Evolutionary conservation across 2,888 invertebrate species (phyloP).

Genomic region (Dasypogon diadema): DNA sequence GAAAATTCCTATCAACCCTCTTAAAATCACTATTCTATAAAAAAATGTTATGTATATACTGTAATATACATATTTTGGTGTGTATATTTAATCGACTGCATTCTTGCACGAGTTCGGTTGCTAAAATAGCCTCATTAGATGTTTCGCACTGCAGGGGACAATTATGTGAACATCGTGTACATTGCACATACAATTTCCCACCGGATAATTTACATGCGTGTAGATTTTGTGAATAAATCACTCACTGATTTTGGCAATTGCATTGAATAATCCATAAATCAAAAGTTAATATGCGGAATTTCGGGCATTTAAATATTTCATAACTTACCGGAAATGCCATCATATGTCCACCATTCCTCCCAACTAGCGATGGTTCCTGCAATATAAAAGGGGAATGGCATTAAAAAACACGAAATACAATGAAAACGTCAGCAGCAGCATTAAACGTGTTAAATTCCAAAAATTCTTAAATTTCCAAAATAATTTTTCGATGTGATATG

Average conservation of each 20-base stretch:
- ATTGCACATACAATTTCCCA: slow-evolving; percentile 21
- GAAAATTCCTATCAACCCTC: no score
- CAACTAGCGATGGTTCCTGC: slow-evolving; percentile 72
- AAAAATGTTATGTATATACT: no score
- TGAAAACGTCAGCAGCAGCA: slow-evolving; percentile 25
- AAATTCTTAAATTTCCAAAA: slow-evolving; percentile 40
- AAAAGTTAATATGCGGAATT: slow-evolving; percentile 30
- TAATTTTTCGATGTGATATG: slow-evolving; percentile 22
- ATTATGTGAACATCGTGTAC: no score
- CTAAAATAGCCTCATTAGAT: no score
- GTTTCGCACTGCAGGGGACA: no score
- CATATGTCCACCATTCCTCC: slow-evolving; percentile 98
- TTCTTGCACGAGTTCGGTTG: no score
- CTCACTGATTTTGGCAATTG: slow-evolving; percentile 33
- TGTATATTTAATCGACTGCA: no score
- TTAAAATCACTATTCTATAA: no score
- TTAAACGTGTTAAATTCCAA: slow-evolving; percentile 43
- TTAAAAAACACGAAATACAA: slow-evolving; percentile 45
- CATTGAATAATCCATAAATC: slow-evolving; percentile 16
- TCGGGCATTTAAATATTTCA: slow-evolving; percentile 40
- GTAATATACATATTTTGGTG: no score
- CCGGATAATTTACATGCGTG: neutral
- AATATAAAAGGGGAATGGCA: slow-evolving; percentile 58
- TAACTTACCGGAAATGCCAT: slow-evolving; percentile 90
- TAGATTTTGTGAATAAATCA: slow-evolving; percentile 10